Conservation (phyloP, 2,797 vertebrate species). For the Danionella dracula region DNA sequence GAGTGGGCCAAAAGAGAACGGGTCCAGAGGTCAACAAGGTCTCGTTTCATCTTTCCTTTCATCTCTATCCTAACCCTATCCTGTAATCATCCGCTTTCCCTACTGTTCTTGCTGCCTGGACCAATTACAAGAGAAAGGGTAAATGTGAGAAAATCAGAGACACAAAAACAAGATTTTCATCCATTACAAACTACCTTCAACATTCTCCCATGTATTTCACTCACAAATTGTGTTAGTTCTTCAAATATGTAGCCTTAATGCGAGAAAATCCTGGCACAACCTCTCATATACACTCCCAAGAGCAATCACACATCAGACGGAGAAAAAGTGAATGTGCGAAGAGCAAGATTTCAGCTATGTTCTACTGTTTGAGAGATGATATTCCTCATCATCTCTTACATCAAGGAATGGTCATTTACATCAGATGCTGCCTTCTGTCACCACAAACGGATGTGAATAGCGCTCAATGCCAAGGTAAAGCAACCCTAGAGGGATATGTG, state of each 20-base stretch:
- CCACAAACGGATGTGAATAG: background rate
- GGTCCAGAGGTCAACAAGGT: slow-evolving; percentile 59
- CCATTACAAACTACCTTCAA: too few relatives aligned
- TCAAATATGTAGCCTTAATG: slow-evolving; percentile 43
- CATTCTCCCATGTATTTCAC: too few relatives aligned
- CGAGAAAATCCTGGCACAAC: slow-evolving; percentile 43
- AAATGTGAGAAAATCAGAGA: background rate
- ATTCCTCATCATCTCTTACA: background rate
- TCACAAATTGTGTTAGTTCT: slow-evolving; percentile 52
- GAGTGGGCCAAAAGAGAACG: slow-evolving; percentile 38
- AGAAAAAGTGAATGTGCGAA: slow-evolving; percentile 6
- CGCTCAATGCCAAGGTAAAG: background rate
- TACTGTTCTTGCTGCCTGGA: slow-evolving; percentile 57
- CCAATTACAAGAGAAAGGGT: slow-evolving; percentile 61
- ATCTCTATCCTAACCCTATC: slow-evolving; percentile 58
- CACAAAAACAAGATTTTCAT: too few relatives aligned
- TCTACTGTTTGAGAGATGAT: slow-evolving; percentile 15
- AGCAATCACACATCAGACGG: slow-evolving; percentile 27
- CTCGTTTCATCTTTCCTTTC: slow-evolving; percentile 72
- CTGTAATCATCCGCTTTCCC: slow-evolving; percentile 63
- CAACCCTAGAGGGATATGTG: slow-evolving; percentile 5
- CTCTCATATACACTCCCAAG: slow-evolving; percentile 32
- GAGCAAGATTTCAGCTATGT: background rate
- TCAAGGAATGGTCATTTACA: slow-evolving; percentile 2
- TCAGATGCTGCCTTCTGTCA: slow-evolving; percentile 2